Percentiles rank a stretch among this genome's conserved stretches.
Evolutionary conservation across 2,797 vertebrate species (phyloP).

Genomic region (Notolabrus celidotus): DNA sequence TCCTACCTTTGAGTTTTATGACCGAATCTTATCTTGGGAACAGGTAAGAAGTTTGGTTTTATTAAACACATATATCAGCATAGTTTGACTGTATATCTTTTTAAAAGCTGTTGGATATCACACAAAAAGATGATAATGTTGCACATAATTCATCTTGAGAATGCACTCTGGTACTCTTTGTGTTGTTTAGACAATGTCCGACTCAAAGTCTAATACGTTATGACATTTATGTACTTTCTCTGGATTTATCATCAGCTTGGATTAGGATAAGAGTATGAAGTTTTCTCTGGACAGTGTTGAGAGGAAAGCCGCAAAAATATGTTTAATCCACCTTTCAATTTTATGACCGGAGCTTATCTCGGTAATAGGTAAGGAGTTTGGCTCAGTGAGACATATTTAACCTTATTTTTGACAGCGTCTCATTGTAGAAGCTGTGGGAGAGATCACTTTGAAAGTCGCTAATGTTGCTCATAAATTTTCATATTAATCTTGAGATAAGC

Average conservation of each 20-base stretch:
- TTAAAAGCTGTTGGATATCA: conserved; percentile 5
- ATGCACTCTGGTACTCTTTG: too few species aligned
- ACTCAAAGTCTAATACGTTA: too few species aligned
- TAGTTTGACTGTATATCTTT: conserved; percentile 14
- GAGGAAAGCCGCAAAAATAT: conserved; percentile 12
- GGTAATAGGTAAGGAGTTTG: background rate
- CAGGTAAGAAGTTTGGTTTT: background rate
- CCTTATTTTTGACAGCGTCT: conserved; percentile 9
- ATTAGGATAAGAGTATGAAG: conserved; percentile 4
- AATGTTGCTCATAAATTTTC: background rate
- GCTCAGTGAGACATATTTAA: background rate
- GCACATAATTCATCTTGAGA: background rate
- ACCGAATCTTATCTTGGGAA: background rate
- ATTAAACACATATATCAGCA: background rate
- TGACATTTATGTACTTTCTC: too few species aligned
- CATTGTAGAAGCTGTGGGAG: conserved; percentile 15
- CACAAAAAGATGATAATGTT: conserved; percentile 4
- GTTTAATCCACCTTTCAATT: background rate
- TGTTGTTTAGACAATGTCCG: too few species aligned
- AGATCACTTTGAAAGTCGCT: background rate
- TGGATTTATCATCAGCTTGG: conserved; percentile 23
- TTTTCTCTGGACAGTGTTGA: conserved; percentile 47
- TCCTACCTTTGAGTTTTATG: conserved; percentile 7
- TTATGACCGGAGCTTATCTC: conserved; percentile 8
- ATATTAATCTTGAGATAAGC: background rate